Evolutionary conservation across 2,797 vertebrate genomes (phyloP), one percentile per base, ranked within the genome.

Genomic region (Eurystomus glaucurus): DNA sequence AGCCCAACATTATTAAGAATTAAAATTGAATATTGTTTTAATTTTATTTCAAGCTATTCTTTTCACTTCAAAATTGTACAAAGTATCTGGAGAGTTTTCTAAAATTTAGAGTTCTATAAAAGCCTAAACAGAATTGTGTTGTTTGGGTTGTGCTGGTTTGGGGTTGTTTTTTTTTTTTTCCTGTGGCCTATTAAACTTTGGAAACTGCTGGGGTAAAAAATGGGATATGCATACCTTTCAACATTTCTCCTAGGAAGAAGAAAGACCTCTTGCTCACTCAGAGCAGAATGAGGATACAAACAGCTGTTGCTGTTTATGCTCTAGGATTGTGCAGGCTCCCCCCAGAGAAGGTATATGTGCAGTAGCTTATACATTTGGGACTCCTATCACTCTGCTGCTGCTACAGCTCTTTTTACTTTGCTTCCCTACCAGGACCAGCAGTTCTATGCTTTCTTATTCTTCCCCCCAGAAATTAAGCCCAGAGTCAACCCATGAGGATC

Each of bases 241-340:
- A 0, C 9, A 25, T 77, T 80, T 80, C 16, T 91, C 37, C 45
- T 46, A 23, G 10, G 9, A 17, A 64, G 52, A 57, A 60, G 33
- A 52, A 83, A 58, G 22, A 41, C 4, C 14, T 77, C 17, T 5
- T 50, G 5, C 4, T 74, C 23, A 22, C 17, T n/a, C 35, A 11
- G 51, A 57, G 60, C 52, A 88, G 46, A 54, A 20, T 31, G 18
- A 89, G 37, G 43, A 46, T 68, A 35, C 21, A 83, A 77, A 64
- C 60, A 96, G 87, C 71, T 95, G 68, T 37, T 91, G 55, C 70
- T 93, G 29, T 90, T 92, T 76, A 35, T 64, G 91, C 62, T 83
- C 55, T 23, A 13, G 71, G 68, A 66, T 23, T n/a, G 71, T 60
- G 33, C 71, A 85, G 89, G 48, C 75, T 91, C 41, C 84, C 85